Percentiles rank a stretch among this genome's conserved stretches.
phyloP scores from a whole-genome alignment of 1,140 invertebrate species.

The Cataglyphis hispanica region DNA sequence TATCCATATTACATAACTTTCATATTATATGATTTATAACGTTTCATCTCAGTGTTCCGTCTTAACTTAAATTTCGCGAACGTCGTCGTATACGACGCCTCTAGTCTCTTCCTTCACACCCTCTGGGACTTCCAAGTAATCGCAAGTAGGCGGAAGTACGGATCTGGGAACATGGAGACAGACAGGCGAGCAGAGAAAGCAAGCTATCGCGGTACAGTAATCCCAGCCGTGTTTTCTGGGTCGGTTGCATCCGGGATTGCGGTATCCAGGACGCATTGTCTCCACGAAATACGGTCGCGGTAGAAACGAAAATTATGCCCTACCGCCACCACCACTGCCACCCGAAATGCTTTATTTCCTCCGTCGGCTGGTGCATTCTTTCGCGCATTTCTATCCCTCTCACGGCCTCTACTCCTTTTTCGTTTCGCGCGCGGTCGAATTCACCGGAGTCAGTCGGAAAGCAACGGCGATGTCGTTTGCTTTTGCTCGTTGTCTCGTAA shows the following conservation, averaged over 20 bases:
- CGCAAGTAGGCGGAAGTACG: conserved; percentile 53
- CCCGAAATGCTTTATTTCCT: conserved; percentile 74
- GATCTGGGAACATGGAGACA: conserved; percentile 56
- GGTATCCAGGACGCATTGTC: conserved; percentile 77
- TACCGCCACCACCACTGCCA: background rate
- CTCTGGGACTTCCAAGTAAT: conserved; percentile 32
- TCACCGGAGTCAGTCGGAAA: background rate
- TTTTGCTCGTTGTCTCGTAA: conserved; percentile 61
- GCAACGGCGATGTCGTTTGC: conserved; percentile 47
- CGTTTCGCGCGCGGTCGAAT: background rate
- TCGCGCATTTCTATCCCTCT: conserved; percentile 42
- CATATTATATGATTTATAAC: conserved; percentile 21
- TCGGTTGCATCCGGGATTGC: conserved; percentile 77
- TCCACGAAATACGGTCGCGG: conserved; percentile 73
- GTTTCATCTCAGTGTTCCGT: conserved; percentile 18
- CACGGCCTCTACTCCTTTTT: background rate
- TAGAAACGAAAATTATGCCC: conserved; percentile 80
- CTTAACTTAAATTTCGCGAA: conserved; percentile 44
- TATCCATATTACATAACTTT: background rate
- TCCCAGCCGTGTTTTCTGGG: conserved; percentile 73
- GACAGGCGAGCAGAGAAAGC: conserved; percentile 66
- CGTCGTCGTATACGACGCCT: background rate
- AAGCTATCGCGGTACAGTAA: conserved; percentile 72
- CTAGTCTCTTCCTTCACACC: conserved; percentile 51
- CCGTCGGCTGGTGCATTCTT: conserved; percentile 51